Evolutionary conservation across 2,888 invertebrate genomes (phyloP), one percentile per base, ranked within the genome.

Genomic region (Tachina grossa): DNA sequence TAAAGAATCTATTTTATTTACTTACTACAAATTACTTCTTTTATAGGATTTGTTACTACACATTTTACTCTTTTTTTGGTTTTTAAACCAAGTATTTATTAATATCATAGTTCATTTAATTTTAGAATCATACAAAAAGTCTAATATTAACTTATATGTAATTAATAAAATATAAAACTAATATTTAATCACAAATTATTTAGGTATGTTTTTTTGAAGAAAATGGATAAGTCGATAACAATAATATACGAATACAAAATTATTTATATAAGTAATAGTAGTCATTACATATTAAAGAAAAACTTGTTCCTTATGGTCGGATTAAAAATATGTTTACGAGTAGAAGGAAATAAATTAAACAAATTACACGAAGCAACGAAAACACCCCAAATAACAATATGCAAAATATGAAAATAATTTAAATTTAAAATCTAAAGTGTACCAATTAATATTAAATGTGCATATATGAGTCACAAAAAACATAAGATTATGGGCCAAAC

Each of bases 51-150:
- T n/a, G 10, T 65, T 69, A 57, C n/a, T 74, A 31, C 55, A 55
- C 41, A 31, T 31, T 31, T 31, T 76, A 39, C 51, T 41, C 71
- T 41, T 39, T 57, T 49, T 80, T 80, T 87, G 87, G 87, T 84
- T 84, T 84, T 84, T 78, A 85, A 87, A 87, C 87, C 87, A 87
- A 87, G 87, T 81, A 76, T 84, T 72, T 80, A 55, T 84, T 49
- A 47, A 55, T 47, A 47, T 72, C 14, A 79, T 51, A 74, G 41
- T 83, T 13, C 31, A 16, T 41, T 68, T 69, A 14, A 45, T 45
- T 65, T 72, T 61, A 69, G n/a, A 61, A 22, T 41, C 76, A 69
- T 72, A 77, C 59, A 86, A 84, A 80, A 84, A 82, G 71, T 59
- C 39, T 74, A 68, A 72, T 83, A 76, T 55, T 81, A 83, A 77